Conservation (phyloP, 2,888 invertebrate genomes). For the Diabrotica balteata region DNA sequence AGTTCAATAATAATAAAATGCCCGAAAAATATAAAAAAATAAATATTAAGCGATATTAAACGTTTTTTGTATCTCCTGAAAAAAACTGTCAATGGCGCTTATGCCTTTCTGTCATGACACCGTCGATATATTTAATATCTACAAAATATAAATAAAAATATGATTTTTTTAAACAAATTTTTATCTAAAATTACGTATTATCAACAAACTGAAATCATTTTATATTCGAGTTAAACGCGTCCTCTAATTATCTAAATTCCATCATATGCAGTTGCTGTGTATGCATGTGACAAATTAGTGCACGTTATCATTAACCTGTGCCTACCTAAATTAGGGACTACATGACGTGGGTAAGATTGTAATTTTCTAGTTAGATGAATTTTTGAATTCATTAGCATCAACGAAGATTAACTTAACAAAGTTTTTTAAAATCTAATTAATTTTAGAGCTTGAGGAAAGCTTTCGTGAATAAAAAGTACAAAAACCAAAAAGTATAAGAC, state of each 20-base stretch:
- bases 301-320: not conserved
- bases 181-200: too few relatives aligned
- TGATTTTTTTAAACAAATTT: too few relatives aligned
- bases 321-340: not conserved
- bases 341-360: not conserved
- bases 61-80: too few relatives aligned
- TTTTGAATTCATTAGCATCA: conserved; percentile 6
- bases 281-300: not conserved
- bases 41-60: too few relatives aligned
- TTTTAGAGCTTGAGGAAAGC: not conserved
- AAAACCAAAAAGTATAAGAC: not conserved
- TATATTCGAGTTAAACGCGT: too few relatives aligned
- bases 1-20: too few relatives aligned
- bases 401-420: conserved; percentile 1
- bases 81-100: too few relatives aligned
- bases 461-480: not conserved
- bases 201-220: too few relatives aligned
- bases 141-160: too few relatives aligned
- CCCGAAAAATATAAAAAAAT: too few relatives aligned
- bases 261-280: not conserved
- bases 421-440: conserved; percentile 2
- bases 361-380: conserved; percentile 10
- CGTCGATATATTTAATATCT: too few relatives aligned
- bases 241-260: not conserved
- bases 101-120: too few relatives aligned